Evolutionary conservation across 2,113 vertebrate genomes (phyloP).

Genomic region (Melanotaenia duboulayi): DNA sequence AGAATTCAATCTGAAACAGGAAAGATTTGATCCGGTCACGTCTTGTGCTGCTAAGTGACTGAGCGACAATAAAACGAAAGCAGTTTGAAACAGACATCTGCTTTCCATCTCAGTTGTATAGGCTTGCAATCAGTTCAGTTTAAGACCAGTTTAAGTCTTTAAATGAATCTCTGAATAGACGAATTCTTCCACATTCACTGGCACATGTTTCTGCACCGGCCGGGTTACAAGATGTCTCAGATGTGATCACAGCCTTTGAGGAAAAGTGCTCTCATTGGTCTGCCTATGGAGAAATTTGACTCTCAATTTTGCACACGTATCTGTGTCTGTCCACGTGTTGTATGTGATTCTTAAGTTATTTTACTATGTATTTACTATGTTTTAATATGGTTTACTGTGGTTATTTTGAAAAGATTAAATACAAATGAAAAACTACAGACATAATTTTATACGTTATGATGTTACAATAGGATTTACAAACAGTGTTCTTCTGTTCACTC

Average conservation of each 20-base stretch:
- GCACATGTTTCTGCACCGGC: not conserved
- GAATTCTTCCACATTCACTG: not conserved
- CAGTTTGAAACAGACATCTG: not conserved
- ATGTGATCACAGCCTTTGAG: not conserved
- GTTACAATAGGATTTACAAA: too few species aligned
- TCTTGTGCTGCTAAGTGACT: slow-evolving; percentile 11
- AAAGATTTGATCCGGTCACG: slow-evolving; percentile 29
- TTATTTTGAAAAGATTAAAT: too few species aligned
- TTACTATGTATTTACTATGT: not conserved
- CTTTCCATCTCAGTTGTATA: slow-evolving; percentile 46
- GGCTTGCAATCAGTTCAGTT: not conserved
- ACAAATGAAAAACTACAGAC: too few species aligned
- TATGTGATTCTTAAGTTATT: not conserved
- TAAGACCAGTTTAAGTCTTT: not conserved
- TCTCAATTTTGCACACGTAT: not conserved
- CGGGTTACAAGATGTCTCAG: not conserved
- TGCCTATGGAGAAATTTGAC: slow-evolving; percentile 26
- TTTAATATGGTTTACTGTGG: not conserved
- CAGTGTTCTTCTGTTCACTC: too few species aligned
- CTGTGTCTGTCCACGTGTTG: not conserved
- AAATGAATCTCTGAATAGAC: too few species aligned
- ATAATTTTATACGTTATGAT: too few species aligned
- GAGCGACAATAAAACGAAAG: slow-evolving; percentile 22
- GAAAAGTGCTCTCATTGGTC: slow-evolving; percentile 39
- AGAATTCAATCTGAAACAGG: slow-evolving; percentile 59